Conservation (phyloP, 2,113 vertebrate species). For the Amphiprion percula region DNA sequence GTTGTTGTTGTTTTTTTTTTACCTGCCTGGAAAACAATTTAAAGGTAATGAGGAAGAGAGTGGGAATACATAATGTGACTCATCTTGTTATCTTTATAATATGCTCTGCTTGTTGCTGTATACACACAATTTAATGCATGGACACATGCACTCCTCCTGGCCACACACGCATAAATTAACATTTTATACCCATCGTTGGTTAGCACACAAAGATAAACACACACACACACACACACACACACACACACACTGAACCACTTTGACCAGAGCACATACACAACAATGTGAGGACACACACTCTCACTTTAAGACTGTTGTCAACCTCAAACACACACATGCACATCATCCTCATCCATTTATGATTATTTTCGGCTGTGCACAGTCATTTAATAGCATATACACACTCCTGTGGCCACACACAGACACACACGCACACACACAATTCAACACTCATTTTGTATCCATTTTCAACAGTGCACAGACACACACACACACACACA, state of each 20-base stretch:
- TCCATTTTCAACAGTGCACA: slow-evolving; percentile 13
- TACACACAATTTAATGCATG: slow-evolving; percentile 6
- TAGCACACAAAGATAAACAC: background rate
- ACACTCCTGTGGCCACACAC: background rate
- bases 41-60: slow-evolving; percentile 24
- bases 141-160: background rate
- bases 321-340: too few species aligned
- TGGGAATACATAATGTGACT: slow-evolving; percentile 24
- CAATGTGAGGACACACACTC: background rate
- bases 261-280: background rate
- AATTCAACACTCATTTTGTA: background rate
- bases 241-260: background rate
- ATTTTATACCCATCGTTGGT: background rate
- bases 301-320: slow-evolving; percentile 6
- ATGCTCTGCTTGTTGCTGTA: background rate
- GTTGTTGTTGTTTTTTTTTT: background rate
- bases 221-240: too few species aligned
- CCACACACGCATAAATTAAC: background rate
- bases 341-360: too few species aligned
- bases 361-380: too few species aligned
- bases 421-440: slow-evolving; percentile 4
- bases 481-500: background rate
- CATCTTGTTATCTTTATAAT: slow-evolving; percentile 34
- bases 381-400: too few species aligned
- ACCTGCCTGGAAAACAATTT: slow-evolving; percentile 36